Percentiles rank a stretch among this genome's conserved stretches.
Evolutionary conservation across 2,888 invertebrate genomes (phyloP).

Genomic region (Itoplectis maculator): DNA sequence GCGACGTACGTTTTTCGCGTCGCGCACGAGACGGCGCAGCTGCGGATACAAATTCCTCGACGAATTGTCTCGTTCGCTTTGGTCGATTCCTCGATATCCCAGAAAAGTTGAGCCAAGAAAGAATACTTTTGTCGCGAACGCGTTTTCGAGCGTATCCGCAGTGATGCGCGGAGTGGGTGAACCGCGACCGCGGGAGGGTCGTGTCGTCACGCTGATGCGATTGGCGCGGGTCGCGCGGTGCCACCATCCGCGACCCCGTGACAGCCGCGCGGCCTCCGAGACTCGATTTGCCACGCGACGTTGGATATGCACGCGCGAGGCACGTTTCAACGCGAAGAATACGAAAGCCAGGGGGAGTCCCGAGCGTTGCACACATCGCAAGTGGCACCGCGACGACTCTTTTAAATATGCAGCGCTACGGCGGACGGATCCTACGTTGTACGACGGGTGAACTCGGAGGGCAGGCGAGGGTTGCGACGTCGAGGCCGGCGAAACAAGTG

Average conservation of each 20-base stretch:
- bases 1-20: not conserved
- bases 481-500: slow-evolving; percentile 24
- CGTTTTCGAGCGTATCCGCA: not conserved
- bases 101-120: not conserved
- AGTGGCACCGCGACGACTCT: slow-evolving; percentile 41
- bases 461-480: not conserved
- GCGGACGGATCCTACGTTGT: slow-evolving; percentile 6
- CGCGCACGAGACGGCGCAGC: too few relatives aligned
- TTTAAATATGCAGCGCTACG: slow-evolving; percentile 31
- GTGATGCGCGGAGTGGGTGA: not conserved
- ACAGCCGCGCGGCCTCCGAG: not conserved
- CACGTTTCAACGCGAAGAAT: slow-evolving; percentile 13
- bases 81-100: not conserved
- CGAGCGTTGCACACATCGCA: slow-evolving; percentile 4
- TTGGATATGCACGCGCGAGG: slow-evolving; percentile 33
- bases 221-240: not conserved
- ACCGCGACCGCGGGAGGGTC: slow-evolving; percentile 4
- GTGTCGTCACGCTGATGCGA: slow-evolving; percentile 18
- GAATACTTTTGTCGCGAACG: not conserved
- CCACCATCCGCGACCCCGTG: not conserved
- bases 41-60: too few relatives aligned
- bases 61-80: not conserved
- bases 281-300: slow-evolving; percentile 28
- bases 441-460: not conserved
- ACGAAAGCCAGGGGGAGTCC: not conserved